A percentile compares a stretch with the other conserved stretches of the same genome.
phyloP scores from a whole-genome alignment of 2,113 vertebrate genomes.

The Pachycephala philippinensis region DNA sequence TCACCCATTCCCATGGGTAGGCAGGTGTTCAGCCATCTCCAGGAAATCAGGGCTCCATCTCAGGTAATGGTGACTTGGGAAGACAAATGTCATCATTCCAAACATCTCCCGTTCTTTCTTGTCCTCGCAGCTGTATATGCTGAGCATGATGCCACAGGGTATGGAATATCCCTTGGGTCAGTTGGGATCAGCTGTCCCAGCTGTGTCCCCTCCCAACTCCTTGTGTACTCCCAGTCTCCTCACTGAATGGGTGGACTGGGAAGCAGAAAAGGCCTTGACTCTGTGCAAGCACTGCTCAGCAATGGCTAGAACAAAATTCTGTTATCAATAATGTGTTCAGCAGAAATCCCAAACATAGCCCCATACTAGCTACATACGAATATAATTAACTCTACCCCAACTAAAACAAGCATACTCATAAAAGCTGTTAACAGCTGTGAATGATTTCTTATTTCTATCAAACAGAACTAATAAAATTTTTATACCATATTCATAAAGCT shows the following conservation, averaged over 20 bases:
- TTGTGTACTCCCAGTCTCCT: background rate
- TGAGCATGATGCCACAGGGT: background rate
- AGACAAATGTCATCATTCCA: background rate
- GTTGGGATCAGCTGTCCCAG: background rate
- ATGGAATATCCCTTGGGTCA: background rate
- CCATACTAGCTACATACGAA: background rate
- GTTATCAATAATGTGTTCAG: background rate
- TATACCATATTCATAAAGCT: background rate
- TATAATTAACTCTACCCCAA: background rate
- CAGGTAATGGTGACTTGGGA: background rate
- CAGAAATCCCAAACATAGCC: background rate
- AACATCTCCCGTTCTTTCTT: background rate
- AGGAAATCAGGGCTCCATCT: background rate
- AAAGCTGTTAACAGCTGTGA: slow-evolving; percentile 8
- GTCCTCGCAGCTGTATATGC: background rate
- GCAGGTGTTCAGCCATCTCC: background rate
- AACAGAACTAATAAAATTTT: background rate
- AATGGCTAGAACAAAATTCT: background rate
- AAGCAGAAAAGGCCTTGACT: background rate
- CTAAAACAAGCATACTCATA: background rate
- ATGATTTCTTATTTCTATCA: slow-evolving; percentile 24
- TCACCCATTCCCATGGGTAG: background rate
- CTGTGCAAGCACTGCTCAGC: background rate
- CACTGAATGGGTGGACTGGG: background rate
- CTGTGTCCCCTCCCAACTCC: background rate